Evolutionary conservation across 1,140 invertebrate genomes (phyloP), one percentile per base, ranked within the genome.

Genomic region (fruit fly (Drosophila melanogaster)): DNA sequence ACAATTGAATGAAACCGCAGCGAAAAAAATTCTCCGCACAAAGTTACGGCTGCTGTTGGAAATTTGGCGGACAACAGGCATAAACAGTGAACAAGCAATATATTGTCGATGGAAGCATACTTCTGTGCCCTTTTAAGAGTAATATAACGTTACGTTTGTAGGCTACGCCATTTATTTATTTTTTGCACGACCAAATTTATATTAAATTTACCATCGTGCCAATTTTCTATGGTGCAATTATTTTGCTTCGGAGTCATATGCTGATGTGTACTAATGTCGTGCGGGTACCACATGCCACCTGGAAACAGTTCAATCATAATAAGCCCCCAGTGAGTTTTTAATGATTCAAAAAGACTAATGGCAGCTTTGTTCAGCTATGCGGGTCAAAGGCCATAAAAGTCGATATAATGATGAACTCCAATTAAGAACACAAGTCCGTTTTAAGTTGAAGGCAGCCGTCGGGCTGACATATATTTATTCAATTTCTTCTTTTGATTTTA

Each of bases 271-370:
- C 72, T 69, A 84, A 84, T 84, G 76, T 49, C 47, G 49, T 77
- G 61, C 46, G 76, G 66, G 76, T 77, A 72, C 72, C 72, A 77
- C 66, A 80, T 80, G 81, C 62, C 73, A 85, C 79, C 77, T 85
- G 77, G 57, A 62, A 85, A 77, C 77, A 85, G 81, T 80, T 85
- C 81, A 85, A 85, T 85, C 81, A 85, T 85, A 85, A 85, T 85
- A 85, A 85, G 77, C 73, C 74, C 64, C 50, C 43, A 70, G 73
- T 74, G 70, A 74, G 80, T 85, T 85, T 84, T 85, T 74, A 85
- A 80, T 77, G 72, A 77, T 76, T 59, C 64, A 65, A 83, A 78
- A 67, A 67, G 56, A 81, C 46, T 61, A 73, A 73, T 73, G 66
- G 44, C 14, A 33, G 11, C 40, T n/a, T 17, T 35, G 14, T 65